Percentiles rank a stretch among this genome's conserved stretches.
phyloP scores from a whole-genome alignment of 2,888 invertebrate genomes.

The Temnothorax unifasciatus region DNA sequence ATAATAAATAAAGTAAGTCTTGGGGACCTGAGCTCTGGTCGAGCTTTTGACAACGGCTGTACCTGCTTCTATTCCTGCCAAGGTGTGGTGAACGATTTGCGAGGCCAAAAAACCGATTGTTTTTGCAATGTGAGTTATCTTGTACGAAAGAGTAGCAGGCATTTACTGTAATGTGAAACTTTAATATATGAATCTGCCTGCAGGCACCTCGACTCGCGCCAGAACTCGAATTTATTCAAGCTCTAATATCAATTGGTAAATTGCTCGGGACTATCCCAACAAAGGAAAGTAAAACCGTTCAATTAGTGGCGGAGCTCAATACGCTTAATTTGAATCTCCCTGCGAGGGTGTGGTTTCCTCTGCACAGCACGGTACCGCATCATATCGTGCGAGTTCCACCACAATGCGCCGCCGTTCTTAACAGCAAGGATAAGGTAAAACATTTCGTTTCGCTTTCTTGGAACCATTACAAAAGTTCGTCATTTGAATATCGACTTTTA shows the following conservation, averaged over 20 bases:
- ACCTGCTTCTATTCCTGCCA: conserved; percentile 95
- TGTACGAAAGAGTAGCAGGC: neutral
- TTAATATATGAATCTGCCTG: conserved; percentile 47
- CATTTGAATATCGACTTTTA: conserved; percentile 41
- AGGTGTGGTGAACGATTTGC: conserved; percentile 92
- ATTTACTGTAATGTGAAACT: neutral
- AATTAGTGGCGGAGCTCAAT: conserved; percentile 96
- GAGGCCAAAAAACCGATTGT: conserved; percentile 92
- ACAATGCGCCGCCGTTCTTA: conserved; percentile 98
- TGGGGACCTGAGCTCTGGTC: conserved; percentile 97
- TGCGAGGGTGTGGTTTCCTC: conserved; percentile 98
- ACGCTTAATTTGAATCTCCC: conserved; percentile 98
- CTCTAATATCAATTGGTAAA: conserved; percentile 95
- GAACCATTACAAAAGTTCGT: neutral
- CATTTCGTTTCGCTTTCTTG: neutral
- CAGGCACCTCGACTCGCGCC: conserved; percentile 94
- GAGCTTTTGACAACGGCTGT: conserved; percentile 99
- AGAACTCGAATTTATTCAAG: conserved; percentile 94
- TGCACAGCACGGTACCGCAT: conserved; percentile 94
- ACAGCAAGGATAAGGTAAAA: conserved; percentile 97
- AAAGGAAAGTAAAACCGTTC: conserved; percentile 97
- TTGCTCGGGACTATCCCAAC: conserved; percentile 93
- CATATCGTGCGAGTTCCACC: conserved; percentile 98
- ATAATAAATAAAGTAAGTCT: conserved; percentile 89
- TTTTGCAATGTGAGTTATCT: conserved; percentile 89